Evolutionary conservation across 1,140 invertebrate genomes (phyloP), one percentile per base, ranked within the genome.

Genomic region (Oreohelix idahoensis): DNA sequence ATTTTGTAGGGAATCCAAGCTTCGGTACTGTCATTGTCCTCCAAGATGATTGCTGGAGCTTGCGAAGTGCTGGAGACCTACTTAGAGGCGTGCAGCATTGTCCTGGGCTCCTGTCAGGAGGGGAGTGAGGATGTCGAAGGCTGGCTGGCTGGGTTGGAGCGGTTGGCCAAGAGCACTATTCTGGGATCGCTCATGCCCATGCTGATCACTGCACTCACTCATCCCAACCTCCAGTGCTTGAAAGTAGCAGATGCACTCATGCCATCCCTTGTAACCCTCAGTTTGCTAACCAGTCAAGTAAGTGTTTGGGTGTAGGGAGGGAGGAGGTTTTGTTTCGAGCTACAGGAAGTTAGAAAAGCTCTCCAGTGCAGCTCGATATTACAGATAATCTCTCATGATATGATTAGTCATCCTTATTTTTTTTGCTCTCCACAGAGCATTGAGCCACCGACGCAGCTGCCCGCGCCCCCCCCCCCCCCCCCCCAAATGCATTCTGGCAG

Each of bases 141-240:
- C 63, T 83, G 90, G 70, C 83, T 92, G n/a, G 86, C 90, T 76
- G 89, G 89, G 23, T 73, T 92, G 32, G 92, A 92, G 84, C 81
- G 89, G 20, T 83, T 92, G 83, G 87, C 90, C 38, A 92, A 92
- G 84, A 88, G 89, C 49, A 92, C 92, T 0, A 85, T 92, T 2
- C 86, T 92, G n/a, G 92, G 92, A 42, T 90, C 92, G 71, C 84
- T 92, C n/a, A 76, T 92, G 81, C 92, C 92, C 10, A 86, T 89
- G 5, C 83, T 92, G 1, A 76, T 92, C 70, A 93, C 92, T 0
- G 84, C 89, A 10, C 84, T 92, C 83, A 92, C 90, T 29, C 91
- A 92, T 82, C 82, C 77, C 13, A 88, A 91, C 53, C 84, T 92
- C 29, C 88, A 87, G 53, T 88, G 87, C 81, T 79, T 92, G 49